These are phyloP conservation scores for Pavo muticus DNA, from an alignment of 2,113 vertebrate species.

Conservation along the genomic window DNA sequence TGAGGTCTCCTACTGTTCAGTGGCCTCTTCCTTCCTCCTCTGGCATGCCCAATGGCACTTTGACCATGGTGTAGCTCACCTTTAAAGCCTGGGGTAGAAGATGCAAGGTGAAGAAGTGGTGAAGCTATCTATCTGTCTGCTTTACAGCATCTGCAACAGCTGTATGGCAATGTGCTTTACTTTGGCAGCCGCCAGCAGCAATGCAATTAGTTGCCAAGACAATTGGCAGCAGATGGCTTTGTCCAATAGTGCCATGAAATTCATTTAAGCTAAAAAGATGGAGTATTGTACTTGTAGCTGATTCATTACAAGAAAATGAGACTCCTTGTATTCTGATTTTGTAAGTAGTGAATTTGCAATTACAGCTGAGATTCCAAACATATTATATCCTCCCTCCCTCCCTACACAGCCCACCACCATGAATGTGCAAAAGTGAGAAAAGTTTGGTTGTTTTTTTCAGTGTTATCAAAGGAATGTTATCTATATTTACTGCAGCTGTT, in stretches of 20 bases:
- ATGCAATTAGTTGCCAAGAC: slow-evolving; percentile 59
- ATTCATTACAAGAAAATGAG: slow-evolving; percentile 29
- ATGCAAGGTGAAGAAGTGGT: not conserved
- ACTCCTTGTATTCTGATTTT: not conserved
- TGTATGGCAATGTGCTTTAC: slow-evolving; percentile 46
- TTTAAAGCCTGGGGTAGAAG: not conserved
- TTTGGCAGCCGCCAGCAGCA: slow-evolving; percentile 39
- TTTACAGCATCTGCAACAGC: slow-evolving; percentile 36
- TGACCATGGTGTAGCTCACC: not conserved
- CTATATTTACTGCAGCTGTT: not conserved
- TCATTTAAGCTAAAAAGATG: slow-evolving; percentile 31
- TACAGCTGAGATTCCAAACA: not conserved
- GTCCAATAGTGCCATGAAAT: slow-evolving; percentile 60
- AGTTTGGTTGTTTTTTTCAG: not conserved
- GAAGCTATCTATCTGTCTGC: not conserved
- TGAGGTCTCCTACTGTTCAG: not conserved
- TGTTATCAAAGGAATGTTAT: not conserved
- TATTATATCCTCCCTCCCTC: not conserved
- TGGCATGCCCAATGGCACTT: accelerated
- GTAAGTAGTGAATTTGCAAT: not conserved
- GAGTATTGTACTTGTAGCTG: slow-evolving; percentile 24
- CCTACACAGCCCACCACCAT: not conserved
- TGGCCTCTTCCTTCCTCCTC: not conserved
- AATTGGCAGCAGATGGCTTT: slow-evolving; percentile 68
- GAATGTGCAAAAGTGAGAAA: not conserved